Percentiles rank a stretch among this genome's conserved stretches.
These are phyloP conservation scores for Pseudanteris insignis DNA, from an alignment of 2,888 invertebrate species.

Conservation along the genomic window DNA sequence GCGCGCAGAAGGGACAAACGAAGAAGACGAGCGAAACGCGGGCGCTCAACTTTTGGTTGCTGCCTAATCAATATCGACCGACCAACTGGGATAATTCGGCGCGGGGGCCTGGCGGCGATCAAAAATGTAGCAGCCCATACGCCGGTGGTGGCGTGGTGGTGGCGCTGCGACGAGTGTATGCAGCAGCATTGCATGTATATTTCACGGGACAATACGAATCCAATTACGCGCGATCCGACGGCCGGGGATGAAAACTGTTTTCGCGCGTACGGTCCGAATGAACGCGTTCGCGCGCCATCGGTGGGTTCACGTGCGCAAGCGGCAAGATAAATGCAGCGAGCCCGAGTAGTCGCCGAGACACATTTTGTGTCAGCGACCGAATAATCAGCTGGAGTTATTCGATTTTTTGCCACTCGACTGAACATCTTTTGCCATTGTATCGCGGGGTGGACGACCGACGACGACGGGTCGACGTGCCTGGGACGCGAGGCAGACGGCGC, in stretches of 20 bases:
- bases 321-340: too few species aligned
- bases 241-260: slow-evolving; percentile 6
- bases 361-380: slow-evolving; percentile 25
- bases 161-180: neutral
- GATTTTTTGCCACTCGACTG: slow-evolving; percentile 27
- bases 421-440: slow-evolving; percentile 24
- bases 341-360: slow-evolving; percentile 17
- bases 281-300: too few species aligned
- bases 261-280: too few species aligned
- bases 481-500: neutral
- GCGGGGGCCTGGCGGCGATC: neutral
- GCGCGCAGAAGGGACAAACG: slow-evolving; percentile 27
- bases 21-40: slow-evolving; percentile 8
- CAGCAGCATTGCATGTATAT: neutral
- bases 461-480: too few species aligned
- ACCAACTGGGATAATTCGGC: slow-evolving; percentile 20
- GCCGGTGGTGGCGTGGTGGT: neutral
- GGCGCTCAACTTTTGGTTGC: slow-evolving; percentile 22
- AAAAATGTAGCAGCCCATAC: slow-evolving; percentile 1
- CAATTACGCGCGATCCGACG: slow-evolving; percentile 3
- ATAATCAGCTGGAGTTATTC: slow-evolving; percentile 31
- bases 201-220: slow-evolving; percentile 4
- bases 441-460: slow-evolving; percentile 15
- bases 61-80: slow-evolving; percentile 33
- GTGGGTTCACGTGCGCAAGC: too few species aligned